Percentiles rank a stretch among this genome's conserved stretches.
Evolutionary conservation across 1,140 invertebrate genomes (phyloP).

Genomic region (Polyergus mexicanus): DNA sequence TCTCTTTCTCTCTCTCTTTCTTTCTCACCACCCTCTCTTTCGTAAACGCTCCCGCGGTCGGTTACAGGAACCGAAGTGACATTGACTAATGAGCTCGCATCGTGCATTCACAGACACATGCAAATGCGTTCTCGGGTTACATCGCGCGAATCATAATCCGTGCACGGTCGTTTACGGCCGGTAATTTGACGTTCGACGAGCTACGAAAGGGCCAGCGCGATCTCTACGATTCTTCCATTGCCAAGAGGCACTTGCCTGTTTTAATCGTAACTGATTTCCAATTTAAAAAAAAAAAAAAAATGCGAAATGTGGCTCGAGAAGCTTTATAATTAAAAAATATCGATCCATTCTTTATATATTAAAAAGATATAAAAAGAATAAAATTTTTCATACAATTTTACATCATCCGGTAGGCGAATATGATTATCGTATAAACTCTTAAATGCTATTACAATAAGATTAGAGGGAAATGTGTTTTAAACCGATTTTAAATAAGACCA

Average conservation of each 20-base stretch:
- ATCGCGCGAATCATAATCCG: constrained; percentile 46
- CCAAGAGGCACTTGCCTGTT: constrained; percentile 12
- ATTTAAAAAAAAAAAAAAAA: neutral
- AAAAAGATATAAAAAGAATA: neutral
- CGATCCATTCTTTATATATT: neutral
- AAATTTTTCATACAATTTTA: neutral
- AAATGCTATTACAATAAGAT: neutral
- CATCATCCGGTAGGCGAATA: neutral
- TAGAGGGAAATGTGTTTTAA: neutral
- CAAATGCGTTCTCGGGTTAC: constrained; percentile 37
- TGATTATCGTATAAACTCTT: neutral
- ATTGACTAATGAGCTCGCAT: constrained; percentile 66
- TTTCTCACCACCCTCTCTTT: neutral
- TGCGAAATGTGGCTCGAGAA: neutral
- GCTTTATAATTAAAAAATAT: constrained; percentile 15
- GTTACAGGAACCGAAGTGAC: constrained; percentile 16
- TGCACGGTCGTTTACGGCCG: constrained; percentile 46
- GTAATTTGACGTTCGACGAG: constrained; percentile 59
- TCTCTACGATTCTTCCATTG: neutral
- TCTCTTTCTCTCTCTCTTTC: neutral
- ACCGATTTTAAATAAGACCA: neutral
- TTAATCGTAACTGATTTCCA: constrained; percentile 26
- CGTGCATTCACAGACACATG: constrained; percentile 40
- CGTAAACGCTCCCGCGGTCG: constrained; percentile 6
- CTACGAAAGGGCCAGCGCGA: constrained; percentile 36